These are phyloP conservation scores for Rhyacichthys aspro DNA, from an alignment of 2,797 vertebrate species.

Conservation along the genomic window DNA sequence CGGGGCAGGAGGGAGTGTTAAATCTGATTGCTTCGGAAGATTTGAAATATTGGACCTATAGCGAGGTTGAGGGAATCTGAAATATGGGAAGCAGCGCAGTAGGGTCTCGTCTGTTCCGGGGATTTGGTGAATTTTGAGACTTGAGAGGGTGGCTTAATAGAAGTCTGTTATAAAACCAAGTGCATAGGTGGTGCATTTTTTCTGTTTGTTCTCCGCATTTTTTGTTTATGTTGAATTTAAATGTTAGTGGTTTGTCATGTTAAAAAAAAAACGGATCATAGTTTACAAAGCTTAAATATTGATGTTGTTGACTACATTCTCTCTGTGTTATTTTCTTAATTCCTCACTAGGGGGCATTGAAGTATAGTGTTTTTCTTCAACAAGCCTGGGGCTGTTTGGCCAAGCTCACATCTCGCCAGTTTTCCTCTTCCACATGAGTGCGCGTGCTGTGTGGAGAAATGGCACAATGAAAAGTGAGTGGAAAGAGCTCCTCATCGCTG, in stretches of 20 bases:
- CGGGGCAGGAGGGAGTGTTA: constrained; percentile 63
- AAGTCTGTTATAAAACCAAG: constrained; percentile 32
- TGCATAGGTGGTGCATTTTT: constrained; percentile 27
- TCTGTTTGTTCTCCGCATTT: constrained; percentile 10
- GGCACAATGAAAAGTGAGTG: constrained; percentile 13
- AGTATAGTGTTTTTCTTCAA: constrained; percentile 29
- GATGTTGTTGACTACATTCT: not conserved
- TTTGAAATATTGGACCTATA: constrained; percentile 50
- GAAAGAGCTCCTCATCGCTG: not conserved
- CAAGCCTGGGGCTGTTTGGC: constrained; percentile 27
- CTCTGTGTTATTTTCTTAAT: constrained; percentile 3
- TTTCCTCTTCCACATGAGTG: constrained; percentile 56
- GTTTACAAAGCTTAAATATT: not conserved
- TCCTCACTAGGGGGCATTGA: constrained; percentile 70
- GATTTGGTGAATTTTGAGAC: constrained; percentile 51
- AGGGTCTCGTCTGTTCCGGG: constrained; percentile 52
- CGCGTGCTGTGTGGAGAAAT: constrained; percentile 35
- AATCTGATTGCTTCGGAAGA: constrained; percentile 71
- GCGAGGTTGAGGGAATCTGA: constrained; percentile 54
- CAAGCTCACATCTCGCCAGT: constrained; percentile 26
- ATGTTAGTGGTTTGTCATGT: too few species aligned
- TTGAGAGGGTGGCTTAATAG: constrained; percentile 48
- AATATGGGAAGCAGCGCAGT: constrained; percentile 47
- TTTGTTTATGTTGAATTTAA: not conserved
- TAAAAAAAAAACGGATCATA: not conserved